Evolutionary conservation across 2,113 vertebrate species (phyloP).

Genomic region (Megaceryle torquata): DNA sequence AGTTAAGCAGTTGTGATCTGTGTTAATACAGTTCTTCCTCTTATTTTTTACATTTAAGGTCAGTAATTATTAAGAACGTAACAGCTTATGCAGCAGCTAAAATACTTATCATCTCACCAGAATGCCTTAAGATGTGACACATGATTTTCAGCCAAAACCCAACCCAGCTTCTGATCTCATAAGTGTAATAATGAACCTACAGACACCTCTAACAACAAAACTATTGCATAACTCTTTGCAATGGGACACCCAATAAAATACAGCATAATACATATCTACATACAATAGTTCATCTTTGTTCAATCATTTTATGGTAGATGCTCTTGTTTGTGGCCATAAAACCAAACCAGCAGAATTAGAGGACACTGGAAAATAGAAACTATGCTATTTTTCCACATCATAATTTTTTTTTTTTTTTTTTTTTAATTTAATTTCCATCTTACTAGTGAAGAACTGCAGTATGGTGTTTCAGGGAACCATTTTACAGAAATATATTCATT

Average conservation of each 20-base stretch:
- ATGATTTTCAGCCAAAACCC: not conserved
- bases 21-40: not conserved
- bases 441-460: not conserved
- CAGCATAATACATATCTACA: not conserved
- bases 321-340: not conserved
- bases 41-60: not conserved
- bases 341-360: not conserved
- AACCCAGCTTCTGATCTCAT: not conserved
- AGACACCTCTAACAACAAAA: not conserved
- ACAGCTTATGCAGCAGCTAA: not conserved
- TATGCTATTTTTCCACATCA: not conserved
- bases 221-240: not conserved
- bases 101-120: not conserved
- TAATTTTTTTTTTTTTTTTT: not conserved
- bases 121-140: not conserved
- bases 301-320: not conserved
- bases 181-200: not conserved
- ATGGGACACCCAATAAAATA: not conserved
- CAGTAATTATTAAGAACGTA: not conserved
- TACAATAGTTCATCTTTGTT: not conserved
- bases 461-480: not conserved
- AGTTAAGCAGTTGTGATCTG: not conserved
- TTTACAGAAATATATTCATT: not conserved
- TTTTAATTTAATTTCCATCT: not conserved
- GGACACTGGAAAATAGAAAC: not conserved